Evolutionary conservation across 2,113 vertebrate species (phyloP), one percentile per base, ranked within the genome.

Genomic region (Ictidomys tridecemlineatus): DNA sequence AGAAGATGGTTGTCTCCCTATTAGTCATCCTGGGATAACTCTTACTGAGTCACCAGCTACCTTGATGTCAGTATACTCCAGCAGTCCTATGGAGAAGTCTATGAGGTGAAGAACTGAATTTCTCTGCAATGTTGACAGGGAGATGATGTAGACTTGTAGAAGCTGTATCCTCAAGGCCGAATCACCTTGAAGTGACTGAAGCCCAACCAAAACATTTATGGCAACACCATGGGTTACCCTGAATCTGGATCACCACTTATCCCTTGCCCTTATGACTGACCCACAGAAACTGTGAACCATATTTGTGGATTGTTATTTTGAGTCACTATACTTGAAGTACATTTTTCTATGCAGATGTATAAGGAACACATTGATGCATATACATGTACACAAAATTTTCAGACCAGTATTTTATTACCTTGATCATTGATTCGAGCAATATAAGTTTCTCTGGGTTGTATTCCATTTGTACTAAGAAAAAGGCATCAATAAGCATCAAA

Each of bases 161-260:
- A 78, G 18, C 4, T 10, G 0, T 24, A 11, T 58, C 28, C 37
- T 13, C 1, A 0, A 32, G 37, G 12, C 5, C 1, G 0, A 51
- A 16, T 37, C 67, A 89, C 16, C 5, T 48, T 17, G 2, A 80
- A 32, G 42, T n/a, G 20, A 51, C 24, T 53, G 8, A 2, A 51
- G 24, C 9, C 28, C 37, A 56, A 14, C 14, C n/a, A 72, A 76
- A 84, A 58, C 28, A 13, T 48, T 34, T 53, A 42, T 14, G 16
- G 26, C 30, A 30, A 37, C 18, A 14, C n/a, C 3, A n/a, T 26
- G 3, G 13, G 30, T 58, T 22, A 24, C 18, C 9, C 11, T 48
- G 30, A 56, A 30, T 11, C 20, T 39, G 26, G 61, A 78, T 1
- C 14, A 84, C 22, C 32, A 61, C 9, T 45, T 28, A 61, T 77